Base-by-base conservation (phyloP, 2,797 vertebrate species). In the Pangasius sanitwongsei region DNA sequence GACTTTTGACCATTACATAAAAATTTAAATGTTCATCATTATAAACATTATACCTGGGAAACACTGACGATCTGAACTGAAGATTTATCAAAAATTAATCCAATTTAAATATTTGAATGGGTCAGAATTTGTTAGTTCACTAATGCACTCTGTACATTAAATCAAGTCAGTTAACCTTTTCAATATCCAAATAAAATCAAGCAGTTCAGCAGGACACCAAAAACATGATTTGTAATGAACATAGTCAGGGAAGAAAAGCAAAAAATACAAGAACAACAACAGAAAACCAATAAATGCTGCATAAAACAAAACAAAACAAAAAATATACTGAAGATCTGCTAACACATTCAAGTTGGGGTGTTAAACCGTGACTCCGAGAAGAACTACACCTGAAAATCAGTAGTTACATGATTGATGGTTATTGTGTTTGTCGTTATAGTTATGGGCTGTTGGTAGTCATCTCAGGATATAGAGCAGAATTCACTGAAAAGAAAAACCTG, bases 401-500 rank as follows among this genome's bases (percentile, higher is more conserved):
- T 75, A 37, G 25, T 57, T 9, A 37, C 53, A 74, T 44, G 50
- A 57, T 25, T 23, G 61, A 72, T 18, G 20, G 23, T 8, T 31
- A 41, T 55, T 57, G 0, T 37, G 25, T 59, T 86, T 57, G 67
- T 74, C 12, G 5, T 23, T 4, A 37, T 78, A 25, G 44, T 78
- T 50, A 87, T n/a, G 2, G 4, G 57, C 0, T 44, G 13, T 44
- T 15, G 25, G 2, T 6, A n/a, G 12, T 23, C 37, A 0, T 91
- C 93, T 99, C 97, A 99, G 87, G 98, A 99, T 95, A 99, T 48
- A 25, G 20, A 25, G 69, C 98, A 99, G 92, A 99, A 99, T 91
- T 99, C 98, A 95, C 97, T 99, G 90, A 99, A 97, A 92, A 99
- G 96, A 91, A 97, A 92, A 63, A 99, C 97, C 94, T 98, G 98